Base-by-base conservation (phyloP, 2,888 invertebrate genomes). In the Zaprionus lineosus region DNA sequence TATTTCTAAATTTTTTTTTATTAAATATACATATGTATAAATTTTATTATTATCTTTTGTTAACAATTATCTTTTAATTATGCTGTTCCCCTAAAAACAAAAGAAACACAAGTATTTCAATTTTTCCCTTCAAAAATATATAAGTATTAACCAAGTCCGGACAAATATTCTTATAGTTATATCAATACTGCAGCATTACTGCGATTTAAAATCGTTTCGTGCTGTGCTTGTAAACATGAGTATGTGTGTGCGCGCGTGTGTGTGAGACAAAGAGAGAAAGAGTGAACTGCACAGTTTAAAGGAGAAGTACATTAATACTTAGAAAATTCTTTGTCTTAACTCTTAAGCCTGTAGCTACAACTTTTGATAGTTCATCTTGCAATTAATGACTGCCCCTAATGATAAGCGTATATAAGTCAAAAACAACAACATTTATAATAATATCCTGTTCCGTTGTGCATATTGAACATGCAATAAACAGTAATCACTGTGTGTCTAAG, bases 1-100 rank as follows among this genome's bases (percentile, higher is more conserved):
- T 46, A 24, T 8, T 28, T 9, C n/a, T 21, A 46, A 12, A 12
- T 3, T 11, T n/a, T 34, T 52, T 51, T 53, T 28, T 34, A 47
- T 43, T 55, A 58, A 70, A 55, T 68, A 56, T 70, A 65, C 39
- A 47, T 46, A 36, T 64, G 21, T 51, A 65, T 65, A 57, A 48
- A 44, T 48, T 66, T 31, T 67, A 73, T 67, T 41, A 21, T 64
- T 55, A 79, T 73, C n/a, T 75, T 79, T 73, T 74, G 64, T 74
- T 75, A 75, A 47, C 51, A 47, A 51, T 6, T 28, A 51, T 56
- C 52, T 63, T 76, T 74, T 19, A 50, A 44, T 65, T 64, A 43
- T 36, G 39, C 21, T 34, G 14, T 60, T 37, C 52, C 40, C 21
- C 19, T 5, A 37, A 18, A 29, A 16, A 8, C 7, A 24, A 9